Percentiles rank a stretch among this genome's conserved stretches.
Evolutionary conservation across 2,113 vertebrate species (phyloP).

Genomic region (Neogale vison): DNA sequence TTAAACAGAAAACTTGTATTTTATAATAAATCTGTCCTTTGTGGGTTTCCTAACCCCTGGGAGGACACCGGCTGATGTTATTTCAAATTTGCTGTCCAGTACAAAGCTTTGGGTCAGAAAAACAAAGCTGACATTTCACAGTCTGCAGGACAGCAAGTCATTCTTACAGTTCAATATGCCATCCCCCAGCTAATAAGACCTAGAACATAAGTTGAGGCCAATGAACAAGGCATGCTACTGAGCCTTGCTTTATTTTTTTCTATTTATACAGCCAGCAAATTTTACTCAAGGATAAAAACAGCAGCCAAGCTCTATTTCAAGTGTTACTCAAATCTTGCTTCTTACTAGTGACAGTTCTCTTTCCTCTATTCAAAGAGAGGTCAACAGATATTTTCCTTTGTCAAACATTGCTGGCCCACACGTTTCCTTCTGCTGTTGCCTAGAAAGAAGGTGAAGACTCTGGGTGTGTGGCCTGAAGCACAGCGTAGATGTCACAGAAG

Average conservation of each 20-base stretch:
- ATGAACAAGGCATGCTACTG: neutral
- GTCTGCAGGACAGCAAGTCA: neutral
- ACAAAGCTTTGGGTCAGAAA: neutral
- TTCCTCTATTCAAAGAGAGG: conserved; percentile 66
- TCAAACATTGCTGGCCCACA: conserved; percentile 66
- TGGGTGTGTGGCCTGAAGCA: conserved; percentile 47
- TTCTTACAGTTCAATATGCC: neutral
- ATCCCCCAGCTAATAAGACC: neutral
- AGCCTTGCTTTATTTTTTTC: neutral
- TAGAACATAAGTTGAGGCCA: neutral
- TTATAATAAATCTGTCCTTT: neutral
- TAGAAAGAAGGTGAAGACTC: conserved; percentile 65
- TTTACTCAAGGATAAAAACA: conserved; percentile 26
- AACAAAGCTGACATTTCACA: conserved; percentile 36
- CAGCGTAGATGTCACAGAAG: conserved; percentile 57
- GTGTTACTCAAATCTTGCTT: conserved; percentile 72
- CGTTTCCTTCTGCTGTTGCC: conserved; percentile 64
- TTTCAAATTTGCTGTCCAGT: neutral
- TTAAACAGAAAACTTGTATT: neutral
- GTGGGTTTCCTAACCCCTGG: neutral
- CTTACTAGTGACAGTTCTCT: conserved; percentile 72
- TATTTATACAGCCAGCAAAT: neutral
- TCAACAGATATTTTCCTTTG: conserved; percentile 68
- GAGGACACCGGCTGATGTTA: neutral
- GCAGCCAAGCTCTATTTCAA: conserved; percentile 69